Base-by-base conservation (phyloP, 2,113 vertebrate genomes). In the Pelobates fuscus region DNA sequence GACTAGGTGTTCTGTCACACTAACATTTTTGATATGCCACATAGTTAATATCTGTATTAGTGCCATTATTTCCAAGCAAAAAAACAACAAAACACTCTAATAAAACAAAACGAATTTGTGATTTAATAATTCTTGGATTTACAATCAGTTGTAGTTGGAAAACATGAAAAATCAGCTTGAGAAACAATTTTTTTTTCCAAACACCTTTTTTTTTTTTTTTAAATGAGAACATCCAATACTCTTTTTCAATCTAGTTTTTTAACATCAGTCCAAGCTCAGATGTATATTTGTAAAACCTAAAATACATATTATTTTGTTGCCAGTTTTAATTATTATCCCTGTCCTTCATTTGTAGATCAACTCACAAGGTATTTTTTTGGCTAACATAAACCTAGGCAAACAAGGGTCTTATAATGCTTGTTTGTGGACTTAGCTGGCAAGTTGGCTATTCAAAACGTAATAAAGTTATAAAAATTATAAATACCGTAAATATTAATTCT, bases 371-470 rank as follows among this genome's bases (percentile, higher is more conserved):
- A 41, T 21, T 54, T 72, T n/a, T 46, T 63, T 63, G 61, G 32
- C 10, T 6, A 37, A 37, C 32, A 37, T n/a, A 37, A 37, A 10
- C 32, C 5, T 5, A 37, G 70, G 59, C 59, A 54, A 63, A 63
- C 59, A 49, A 30, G 49, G 21, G 61, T 72, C 44, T 59, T 72
- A 43, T 72, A 62, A 72, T 72, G 60, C 37, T 43, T 72, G 41
- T 72, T 72, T 63, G 60, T 60, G 61, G 21, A 58, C 54, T 30
- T 72, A 37, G 10, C 32, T 10, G 10, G 32, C 10, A 6, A 37
- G 32, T 37, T 10, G 10, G 17, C 70, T 52, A 62, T 41, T 63
- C 27, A 63, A 63, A 21, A 63, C 59, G 49, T 62, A 24, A 43
- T 18, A 61, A 63, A 54, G 43, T 49, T 26, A 61, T 63, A 54